Evolutionary conservation across 1,140 invertebrate species (phyloP).

Genomic region (Habropoda laboriosa): DNA sequence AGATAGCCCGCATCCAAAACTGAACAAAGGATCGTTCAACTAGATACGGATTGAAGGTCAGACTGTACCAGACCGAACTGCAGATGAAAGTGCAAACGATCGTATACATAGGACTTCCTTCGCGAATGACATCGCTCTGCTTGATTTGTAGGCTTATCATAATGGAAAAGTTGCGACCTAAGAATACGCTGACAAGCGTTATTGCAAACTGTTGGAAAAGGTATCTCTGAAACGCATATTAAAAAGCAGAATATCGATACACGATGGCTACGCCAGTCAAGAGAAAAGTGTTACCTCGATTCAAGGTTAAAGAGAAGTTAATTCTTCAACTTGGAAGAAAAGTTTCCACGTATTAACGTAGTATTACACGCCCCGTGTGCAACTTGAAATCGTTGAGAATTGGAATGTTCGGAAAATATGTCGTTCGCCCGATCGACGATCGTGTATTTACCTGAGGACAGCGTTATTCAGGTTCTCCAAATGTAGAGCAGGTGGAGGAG

Average conservation of each 20-base stretch:
- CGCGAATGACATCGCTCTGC: too few species aligned
- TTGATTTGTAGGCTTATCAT: too few species aligned
- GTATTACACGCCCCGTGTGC: too few species aligned
- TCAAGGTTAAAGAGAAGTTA: background rate
- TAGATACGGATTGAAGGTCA: background rate
- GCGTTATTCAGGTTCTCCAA: slow-evolving; percentile 79
- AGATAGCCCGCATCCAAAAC: background rate
- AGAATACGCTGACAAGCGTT: background rate
- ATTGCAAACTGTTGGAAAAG: background rate
- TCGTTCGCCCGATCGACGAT: background rate
- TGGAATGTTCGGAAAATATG: background rate
- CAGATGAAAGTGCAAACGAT: background rate
- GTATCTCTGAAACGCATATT: background rate
- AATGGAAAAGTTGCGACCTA: too few species aligned
- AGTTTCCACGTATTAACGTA: background rate
- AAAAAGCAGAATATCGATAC: too few species aligned
- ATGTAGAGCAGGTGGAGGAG: slow-evolving; percentile 73
- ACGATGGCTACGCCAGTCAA: too few species aligned
- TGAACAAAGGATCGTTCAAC: background rate
- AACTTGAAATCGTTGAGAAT: too few species aligned
- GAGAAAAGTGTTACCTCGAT: too few species aligned
- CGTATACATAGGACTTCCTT: background rate
- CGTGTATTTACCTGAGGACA: slow-evolving; percentile 68
- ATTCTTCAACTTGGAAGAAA: background rate
- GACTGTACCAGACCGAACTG: background rate